Evolutionary conservation across 2,113 vertebrate genomes (phyloP).

Genomic region (Trogon surrucura): DNA sequence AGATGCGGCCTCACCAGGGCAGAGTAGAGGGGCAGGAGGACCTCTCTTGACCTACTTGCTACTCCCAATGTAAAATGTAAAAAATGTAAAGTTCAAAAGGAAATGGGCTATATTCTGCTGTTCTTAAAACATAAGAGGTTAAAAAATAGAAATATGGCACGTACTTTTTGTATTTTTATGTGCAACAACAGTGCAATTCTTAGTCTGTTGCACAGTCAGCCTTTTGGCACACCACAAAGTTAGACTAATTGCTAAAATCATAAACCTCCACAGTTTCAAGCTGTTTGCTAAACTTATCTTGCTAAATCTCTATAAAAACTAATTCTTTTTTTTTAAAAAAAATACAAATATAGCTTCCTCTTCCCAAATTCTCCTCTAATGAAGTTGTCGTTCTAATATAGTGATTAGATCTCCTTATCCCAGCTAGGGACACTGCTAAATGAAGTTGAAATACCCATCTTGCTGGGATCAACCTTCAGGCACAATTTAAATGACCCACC

Average conservation of each 20-base stretch:
- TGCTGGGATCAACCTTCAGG: conserved; percentile 70
- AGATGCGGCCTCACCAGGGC: too few species aligned
- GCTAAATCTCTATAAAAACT: neutral
- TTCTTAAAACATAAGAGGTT: neutral
- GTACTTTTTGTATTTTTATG: neutral
- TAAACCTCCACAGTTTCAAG: conserved; percentile 12
- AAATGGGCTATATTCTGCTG: neutral
- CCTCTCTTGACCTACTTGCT: too few species aligned
- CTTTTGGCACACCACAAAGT: neutral
- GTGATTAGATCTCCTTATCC: conserved; percentile 67
- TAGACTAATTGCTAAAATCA: conserved; percentile 1
- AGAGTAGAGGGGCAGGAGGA: too few species aligned
- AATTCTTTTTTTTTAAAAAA: too few species aligned
- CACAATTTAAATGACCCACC: conserved; percentile 70
- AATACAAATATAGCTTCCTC: neutral
- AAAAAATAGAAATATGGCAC: neutral
- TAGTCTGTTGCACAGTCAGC: neutral
- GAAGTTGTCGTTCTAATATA: conserved; percentile 59
- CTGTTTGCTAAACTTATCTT: neutral
- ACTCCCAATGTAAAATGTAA: too few species aligned
- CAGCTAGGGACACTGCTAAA: conserved; percentile 69
- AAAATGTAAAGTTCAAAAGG: neutral
- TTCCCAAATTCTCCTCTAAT: conserved; percentile 51
- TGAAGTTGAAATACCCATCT: conserved; percentile 60
- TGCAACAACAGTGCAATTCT: neutral